phyloP scores from a whole-genome alignment of 2,113 vertebrate genomes.

The Myrmophylax atrothorax region DNA sequence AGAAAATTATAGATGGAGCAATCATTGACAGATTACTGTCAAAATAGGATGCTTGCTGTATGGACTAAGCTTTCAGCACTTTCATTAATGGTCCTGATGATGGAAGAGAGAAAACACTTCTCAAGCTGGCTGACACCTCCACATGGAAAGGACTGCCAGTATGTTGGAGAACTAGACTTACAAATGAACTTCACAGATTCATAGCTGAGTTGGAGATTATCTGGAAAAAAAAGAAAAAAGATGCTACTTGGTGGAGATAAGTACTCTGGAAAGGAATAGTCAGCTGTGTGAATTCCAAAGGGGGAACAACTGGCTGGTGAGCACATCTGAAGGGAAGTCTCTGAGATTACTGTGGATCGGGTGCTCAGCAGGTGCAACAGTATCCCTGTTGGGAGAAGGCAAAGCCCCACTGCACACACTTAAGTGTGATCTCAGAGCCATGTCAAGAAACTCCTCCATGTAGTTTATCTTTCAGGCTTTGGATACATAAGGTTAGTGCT shows the following conservation, averaged over 20 bases:
- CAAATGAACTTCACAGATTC: neutral
- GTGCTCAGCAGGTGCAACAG: neutral
- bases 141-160: neutral
- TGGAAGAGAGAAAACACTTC: neutral
- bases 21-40: constrained; percentile 55
- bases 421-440: neutral
- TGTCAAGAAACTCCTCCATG: neutral
- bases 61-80: constrained; percentile 24
- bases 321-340: neutral
- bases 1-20: constrained; percentile 52
- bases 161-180: neutral
- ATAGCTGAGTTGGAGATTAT: neutral
- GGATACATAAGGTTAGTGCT: neutral
- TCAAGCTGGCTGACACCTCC: constrained; percentile 24
- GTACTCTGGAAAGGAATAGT: neutral
- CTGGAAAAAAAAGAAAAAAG: neutral
- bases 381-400: neutral
- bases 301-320: neutral
- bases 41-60: constrained; percentile 1
- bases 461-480: neutral
- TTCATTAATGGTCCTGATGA: neutral
- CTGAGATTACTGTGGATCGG: neutral
- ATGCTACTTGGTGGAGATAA: neutral
- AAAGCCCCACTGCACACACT: neutral
- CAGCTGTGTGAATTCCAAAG: neutral